Conservation (phyloP, 2,888 invertebrate species). For the Hyposoter dolosus region DNA sequence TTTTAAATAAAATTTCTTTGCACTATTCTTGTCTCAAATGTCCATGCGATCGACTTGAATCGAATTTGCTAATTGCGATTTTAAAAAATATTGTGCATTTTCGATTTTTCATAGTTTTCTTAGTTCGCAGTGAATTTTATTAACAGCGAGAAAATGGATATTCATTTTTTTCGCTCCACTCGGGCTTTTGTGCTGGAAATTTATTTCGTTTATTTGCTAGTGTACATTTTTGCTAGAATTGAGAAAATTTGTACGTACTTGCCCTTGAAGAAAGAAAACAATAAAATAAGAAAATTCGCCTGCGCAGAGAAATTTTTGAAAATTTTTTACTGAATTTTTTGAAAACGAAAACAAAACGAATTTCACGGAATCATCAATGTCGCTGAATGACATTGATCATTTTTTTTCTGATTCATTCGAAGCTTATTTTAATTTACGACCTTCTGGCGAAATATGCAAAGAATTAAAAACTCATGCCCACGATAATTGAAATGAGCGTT, state of each 20-base stretch:
- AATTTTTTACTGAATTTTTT: background rate
- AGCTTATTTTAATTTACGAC: background rate
- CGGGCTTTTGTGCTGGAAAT: background rate
- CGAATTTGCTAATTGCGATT: background rate
- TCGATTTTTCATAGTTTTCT: background rate
- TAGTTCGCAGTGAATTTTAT: too few species aligned
- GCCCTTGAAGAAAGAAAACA: background rate
- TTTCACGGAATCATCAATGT: background rate
- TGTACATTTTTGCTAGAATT: background rate
- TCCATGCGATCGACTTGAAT: background rate
- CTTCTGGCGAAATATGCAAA: background rate
- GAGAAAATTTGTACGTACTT: too few species aligned
- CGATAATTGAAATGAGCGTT: slow-evolving; percentile 2
- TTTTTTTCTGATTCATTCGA: background rate
- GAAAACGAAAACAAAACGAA: background rate
- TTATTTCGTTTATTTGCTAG: background rate
- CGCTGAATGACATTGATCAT: background rate
- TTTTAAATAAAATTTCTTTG: background rate
- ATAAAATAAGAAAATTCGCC: background rate
- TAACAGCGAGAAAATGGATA: too few species aligned
- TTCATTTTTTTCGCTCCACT: background rate
- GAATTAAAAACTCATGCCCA: background rate
- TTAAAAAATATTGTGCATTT: background rate
- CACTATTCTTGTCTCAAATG: background rate
- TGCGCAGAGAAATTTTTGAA: background rate